Base-by-base conservation (phyloP, 2,888 invertebrate species). In the Hesperia comma region DNA sequence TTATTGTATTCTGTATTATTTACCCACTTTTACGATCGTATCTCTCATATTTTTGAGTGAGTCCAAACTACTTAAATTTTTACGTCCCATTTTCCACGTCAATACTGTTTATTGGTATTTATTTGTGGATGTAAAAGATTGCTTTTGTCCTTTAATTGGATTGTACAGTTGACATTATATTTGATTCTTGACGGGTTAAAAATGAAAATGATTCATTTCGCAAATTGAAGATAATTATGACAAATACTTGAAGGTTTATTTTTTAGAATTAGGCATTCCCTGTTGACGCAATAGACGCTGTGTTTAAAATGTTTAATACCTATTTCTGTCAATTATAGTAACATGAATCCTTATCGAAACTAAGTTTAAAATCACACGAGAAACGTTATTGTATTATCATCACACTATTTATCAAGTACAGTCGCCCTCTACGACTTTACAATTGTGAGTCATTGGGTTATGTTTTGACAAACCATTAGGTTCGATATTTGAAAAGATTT, bases 1-100 rank as follows among this genome's bases (percentile, higher is more conserved):
- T 91, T 92, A 92, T 90, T 90, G 91, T 92, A 91, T 92, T 91
- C 91, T 91, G 92, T 92, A 91, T 90, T 92, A 91, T 91, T 91
- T 91, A 90, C 90, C 87, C 83, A 84, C 86, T 85, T 90, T 92
- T 92, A 92, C 87, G 90, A 90, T 72, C 74, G 81, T 82, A 83
- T 86, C 85, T 76, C 82, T 85, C 86, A 88, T 91, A 91, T 89
- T 92, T 90, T 90, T 87, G 85, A 90, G 86, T 83, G 83, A 87
- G 87, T 90, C 87, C 87, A 83, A 88, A 90, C 88, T 88, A 89
- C 90, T 92, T 88, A 88, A 90, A 89, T 73, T 90, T 92, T 91
- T 92, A 92, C 84, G 81, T 77, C 73, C 77, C 78, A 85, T 78
- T 88, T 90, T 92, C 90, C 85, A 84, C 86, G 79, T 81, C 86